phyloP scores from a whole-genome alignment of 2,113 vertebrate species.

The Ageneiosus marmoratus region DNA sequence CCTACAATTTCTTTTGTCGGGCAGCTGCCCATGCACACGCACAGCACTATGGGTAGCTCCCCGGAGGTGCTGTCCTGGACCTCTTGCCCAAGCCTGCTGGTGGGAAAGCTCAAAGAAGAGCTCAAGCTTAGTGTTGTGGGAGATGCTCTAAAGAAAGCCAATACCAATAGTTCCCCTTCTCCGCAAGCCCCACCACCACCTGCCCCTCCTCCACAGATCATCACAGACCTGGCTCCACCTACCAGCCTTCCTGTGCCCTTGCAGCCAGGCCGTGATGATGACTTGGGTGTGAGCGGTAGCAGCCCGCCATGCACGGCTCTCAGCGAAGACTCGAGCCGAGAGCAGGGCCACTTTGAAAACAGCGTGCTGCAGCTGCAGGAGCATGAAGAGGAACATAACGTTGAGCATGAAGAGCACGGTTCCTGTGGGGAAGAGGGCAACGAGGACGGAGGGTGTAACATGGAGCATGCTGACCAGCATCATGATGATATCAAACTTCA shows the following conservation, averaged over 20 bases:
- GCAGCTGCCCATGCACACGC: conserved; percentile 78
- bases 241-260: conserved; percentile 69
- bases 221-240: conserved; percentile 80
- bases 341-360: conserved; percentile 90
- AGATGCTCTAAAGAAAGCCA: conserved; percentile 71
- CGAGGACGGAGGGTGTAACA: conserved; percentile 65
- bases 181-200: conserved; percentile 66
- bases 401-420: conserved; percentile 70
- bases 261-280: conserved; percentile 68
- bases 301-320: conserved; percentile 80
- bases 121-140: conserved; percentile 73
- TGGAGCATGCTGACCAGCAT: conserved; percentile 58
- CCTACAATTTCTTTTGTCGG: conserved; percentile 35
- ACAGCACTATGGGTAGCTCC: conserved; percentile 92
- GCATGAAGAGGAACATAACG: conserved; percentile 69
- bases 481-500: conserved; percentile 91
- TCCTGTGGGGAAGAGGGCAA: conserved; percentile 74
- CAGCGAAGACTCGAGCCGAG: conserved; percentile 87
- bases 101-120: conserved; percentile 85
- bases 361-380: conserved; percentile 94
- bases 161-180: conserved; percentile 63
- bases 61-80: conserved; percentile 91
- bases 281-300: conserved; percentile 57
- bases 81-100: conserved; percentile 79
- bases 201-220: conserved; percentile 75